A percentile compares a stretch with the other conserved stretches of the same genome.
These are phyloP conservation scores for Rattus norvegicus DNA, from an alignment of 2,113 vertebrate genomes.

Conservation along the genomic window DNA sequence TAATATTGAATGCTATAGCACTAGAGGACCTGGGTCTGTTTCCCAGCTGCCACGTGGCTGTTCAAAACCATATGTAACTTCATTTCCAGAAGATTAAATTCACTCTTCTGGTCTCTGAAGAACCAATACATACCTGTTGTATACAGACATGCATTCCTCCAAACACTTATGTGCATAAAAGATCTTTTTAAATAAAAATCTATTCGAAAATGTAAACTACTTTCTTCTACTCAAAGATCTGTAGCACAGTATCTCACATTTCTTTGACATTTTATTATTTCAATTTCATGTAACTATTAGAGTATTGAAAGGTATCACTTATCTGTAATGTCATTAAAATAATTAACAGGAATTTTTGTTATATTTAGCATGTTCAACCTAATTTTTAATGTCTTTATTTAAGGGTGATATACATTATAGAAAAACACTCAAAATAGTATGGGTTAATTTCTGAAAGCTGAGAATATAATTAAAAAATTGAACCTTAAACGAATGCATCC, in stretches of 20 bases:
- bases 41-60: too few species aligned
- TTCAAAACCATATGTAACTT: neutral
- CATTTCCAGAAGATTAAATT: neutral
- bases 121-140: neutral
- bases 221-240: neutral
- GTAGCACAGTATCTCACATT: neutral
- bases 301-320: neutral
- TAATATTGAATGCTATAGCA: neutral
- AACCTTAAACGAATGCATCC: too few species aligned
- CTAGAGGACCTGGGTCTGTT: neutral
- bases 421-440: neutral
- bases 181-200: neutral
- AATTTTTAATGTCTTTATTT: slow-evolving; percentile 29
- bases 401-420: neutral
- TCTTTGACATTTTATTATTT: neutral
- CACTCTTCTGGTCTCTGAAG: neutral
- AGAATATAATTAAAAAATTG: too few species aligned
- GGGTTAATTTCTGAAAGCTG: slow-evolving; percentile 30
- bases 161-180: neutral
- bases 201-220: neutral
- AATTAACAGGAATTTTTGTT: slow-evolving; percentile 3
- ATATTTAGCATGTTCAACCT: neutral
- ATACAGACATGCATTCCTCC: neutral
- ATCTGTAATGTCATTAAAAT: slow-evolving; percentile 20
- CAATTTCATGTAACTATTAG: slow-evolving; percentile 14